These are phyloP conservation scores for Alloscopus bannaensis DNA, from an alignment of 2,888 invertebrate genomes.

Conservation along the genomic window DNA sequence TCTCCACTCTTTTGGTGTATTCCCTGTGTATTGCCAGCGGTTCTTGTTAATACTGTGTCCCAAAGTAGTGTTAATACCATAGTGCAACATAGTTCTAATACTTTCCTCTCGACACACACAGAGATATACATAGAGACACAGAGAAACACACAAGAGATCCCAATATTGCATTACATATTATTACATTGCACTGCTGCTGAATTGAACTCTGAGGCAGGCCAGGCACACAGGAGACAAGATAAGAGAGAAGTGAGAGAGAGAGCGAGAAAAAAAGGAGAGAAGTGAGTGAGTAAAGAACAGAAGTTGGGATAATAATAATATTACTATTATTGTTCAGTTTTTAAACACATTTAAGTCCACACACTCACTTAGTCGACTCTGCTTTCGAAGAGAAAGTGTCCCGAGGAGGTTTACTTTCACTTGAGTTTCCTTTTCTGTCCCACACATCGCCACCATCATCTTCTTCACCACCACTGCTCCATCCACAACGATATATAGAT, in stretches of 20 bases:
- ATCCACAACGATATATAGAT: too few relatives aligned
- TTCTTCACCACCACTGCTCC: too few relatives aligned
- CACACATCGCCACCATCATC: too few relatives aligned
- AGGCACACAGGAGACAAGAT: slow-evolving; percentile 62
- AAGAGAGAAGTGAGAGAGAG: slow-evolving; percentile 42
- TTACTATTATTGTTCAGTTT: slow-evolving; percentile 63
- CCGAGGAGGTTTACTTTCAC: slow-evolving; percentile 3
- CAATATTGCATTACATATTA: too few relatives aligned
- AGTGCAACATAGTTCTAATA: slow-evolving; percentile 19
- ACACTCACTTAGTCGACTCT: too few relatives aligned
- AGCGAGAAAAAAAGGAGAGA: slow-evolving; percentile 31
- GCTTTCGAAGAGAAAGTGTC: background rate
- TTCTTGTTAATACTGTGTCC: slow-evolving; percentile 42
- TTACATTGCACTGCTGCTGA: slow-evolving; percentile 45
- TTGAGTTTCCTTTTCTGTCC: too few relatives aligned
- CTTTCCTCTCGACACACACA: slow-evolving; percentile 9
- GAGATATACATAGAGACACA: background rate
- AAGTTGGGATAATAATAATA: slow-evolving; percentile 64
- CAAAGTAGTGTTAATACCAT: slow-evolving; percentile 23
- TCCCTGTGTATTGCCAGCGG: slow-evolving; percentile 30
- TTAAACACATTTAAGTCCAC: too few relatives aligned
- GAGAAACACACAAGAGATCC: slow-evolving; percentile 30
- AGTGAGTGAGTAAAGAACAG: slow-evolving; percentile 61
- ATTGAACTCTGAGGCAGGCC: slow-evolving; percentile 55
- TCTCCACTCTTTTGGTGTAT: too few relatives aligned